phyloP scores from a whole-genome alignment of 2,888 invertebrate genomes.

The Chymomyza fuscimana region DNA sequence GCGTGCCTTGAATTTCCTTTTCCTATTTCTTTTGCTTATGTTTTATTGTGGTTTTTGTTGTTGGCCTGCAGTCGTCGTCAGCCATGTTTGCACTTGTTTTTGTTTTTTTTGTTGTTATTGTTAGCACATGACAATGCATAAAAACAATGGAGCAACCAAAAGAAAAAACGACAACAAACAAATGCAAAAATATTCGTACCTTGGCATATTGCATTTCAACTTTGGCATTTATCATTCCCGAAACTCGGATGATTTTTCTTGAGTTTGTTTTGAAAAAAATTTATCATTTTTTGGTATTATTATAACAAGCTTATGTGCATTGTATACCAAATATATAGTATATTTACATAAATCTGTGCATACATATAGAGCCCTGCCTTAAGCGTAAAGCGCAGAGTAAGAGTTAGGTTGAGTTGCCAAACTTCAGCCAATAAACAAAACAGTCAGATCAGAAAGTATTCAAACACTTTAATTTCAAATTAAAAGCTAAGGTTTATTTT shows the following conservation, averaged over 20 bases:
- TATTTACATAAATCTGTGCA: too few relatives aligned
- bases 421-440: too few relatives aligned
- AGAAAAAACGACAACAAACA: not conserved
- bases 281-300: not conserved
- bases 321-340: too few relatives aligned
- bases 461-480: too few relatives aligned
- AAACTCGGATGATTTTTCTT: not conserved
- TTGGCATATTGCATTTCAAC: too few relatives aligned
- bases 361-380: too few relatives aligned
- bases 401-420: too few relatives aligned
- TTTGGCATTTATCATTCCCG: not conserved
- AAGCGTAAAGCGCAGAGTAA: too few relatives aligned
- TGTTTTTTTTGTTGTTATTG: conserved; percentile 42
- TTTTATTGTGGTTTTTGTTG: conserved; percentile 26
- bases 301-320: not conserved
- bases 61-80: not conserved
- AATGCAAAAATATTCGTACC: too few relatives aligned
- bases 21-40: conserved; percentile 19
- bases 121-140: conserved; percentile 50
- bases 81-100: conserved; percentile 15
- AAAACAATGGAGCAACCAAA: not conserved
- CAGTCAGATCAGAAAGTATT: too few relatives aligned
- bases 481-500: too few relatives aligned
- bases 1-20: not conserved
- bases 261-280: not conserved